These are phyloP conservation scores for Siniperca scherzeri DNA, from an alignment of 2,797 vertebrate genomes.

Conservation along the genomic window DNA sequence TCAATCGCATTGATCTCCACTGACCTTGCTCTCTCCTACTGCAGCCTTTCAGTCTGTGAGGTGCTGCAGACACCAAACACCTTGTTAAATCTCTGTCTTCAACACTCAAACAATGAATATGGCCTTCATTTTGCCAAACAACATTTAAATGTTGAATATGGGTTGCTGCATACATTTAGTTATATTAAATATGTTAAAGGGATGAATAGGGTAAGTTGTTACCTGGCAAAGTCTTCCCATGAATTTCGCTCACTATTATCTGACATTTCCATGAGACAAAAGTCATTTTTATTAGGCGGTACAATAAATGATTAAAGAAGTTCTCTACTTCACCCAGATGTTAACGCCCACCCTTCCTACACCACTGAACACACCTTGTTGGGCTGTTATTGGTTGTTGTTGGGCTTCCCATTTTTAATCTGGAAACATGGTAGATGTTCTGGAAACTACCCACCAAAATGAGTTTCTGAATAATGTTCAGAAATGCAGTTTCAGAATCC, in stretches of 20 bases:
- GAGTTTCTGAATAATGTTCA: background rate
- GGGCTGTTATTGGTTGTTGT: background rate
- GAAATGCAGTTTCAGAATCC: background rate
- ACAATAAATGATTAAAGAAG: constrained; percentile 5
- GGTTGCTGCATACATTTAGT: background rate
- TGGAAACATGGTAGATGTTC: background rate
- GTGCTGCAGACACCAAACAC: constrained; percentile 8
- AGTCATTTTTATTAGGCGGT: background rate
- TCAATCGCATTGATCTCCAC: constrained; percentile 56
- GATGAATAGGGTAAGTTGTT: background rate
- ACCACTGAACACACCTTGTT: background rate
- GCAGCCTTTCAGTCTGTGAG: constrained; percentile 16
- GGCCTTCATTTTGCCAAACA: constrained; percentile 2
- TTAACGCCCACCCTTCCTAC: background rate
- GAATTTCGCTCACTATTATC: constrained; percentile 4
- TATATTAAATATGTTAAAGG: background rate
- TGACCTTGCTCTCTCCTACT: constrained; percentile 51
- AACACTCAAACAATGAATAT: background rate
- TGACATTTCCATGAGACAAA: constrained; percentile 9
- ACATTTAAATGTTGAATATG: background rate
- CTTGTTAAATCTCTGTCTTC: constrained; percentile 20
- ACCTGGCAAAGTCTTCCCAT: background rate
- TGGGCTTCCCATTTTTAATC: background rate
- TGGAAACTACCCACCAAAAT: background rate
- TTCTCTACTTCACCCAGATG: background rate